Percentiles rank a stretch among this genome's conserved stretches.
Conservation (phyloP, 2,888 invertebrate genomes). For the Epistrophe grossulariae region DNA sequence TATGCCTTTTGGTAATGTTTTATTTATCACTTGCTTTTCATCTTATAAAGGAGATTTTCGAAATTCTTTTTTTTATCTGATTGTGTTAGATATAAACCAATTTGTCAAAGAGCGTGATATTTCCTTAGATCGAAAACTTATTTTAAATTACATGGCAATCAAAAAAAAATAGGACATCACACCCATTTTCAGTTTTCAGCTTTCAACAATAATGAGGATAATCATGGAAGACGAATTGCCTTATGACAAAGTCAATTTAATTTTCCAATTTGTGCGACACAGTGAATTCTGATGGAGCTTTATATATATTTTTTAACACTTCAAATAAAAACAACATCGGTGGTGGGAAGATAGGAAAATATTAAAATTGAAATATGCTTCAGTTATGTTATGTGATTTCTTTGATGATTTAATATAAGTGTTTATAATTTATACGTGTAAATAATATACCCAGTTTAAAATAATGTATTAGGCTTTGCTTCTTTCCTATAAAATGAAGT, state of each 20-base stretch:
- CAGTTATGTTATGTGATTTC: not conserved
- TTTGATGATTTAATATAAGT: not conserved
- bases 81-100: constrained; percentile 27
- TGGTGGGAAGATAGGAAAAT: not conserved
- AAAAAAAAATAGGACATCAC: constrained; percentile 9
- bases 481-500: too few species aligned
- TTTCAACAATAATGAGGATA: constrained; percentile 7
- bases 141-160: constrained; percentile 32
- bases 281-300: not conserved
- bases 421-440: not conserved
- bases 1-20: constrained; percentile 16
- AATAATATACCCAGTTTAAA: too few species aligned
- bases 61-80: not conserved
- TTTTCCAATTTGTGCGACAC: constrained; percentile 11
- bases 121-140: constrained; percentile 13
- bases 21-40: constrained; percentile 30
- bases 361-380: not conserved
- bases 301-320: too few species aligned
- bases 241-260: constrained; percentile 31
- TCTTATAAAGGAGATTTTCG: constrained; percentile 9
- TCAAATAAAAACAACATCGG: not conserved
- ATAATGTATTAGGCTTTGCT: too few species aligned
- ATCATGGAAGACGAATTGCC: constrained; percentile 20
- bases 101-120: constrained; percentile 26
- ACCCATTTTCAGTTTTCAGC: not conserved